Base-by-base conservation (phyloP, 2,113 vertebrate species). In the Takifugu bimaculatus region DNA sequence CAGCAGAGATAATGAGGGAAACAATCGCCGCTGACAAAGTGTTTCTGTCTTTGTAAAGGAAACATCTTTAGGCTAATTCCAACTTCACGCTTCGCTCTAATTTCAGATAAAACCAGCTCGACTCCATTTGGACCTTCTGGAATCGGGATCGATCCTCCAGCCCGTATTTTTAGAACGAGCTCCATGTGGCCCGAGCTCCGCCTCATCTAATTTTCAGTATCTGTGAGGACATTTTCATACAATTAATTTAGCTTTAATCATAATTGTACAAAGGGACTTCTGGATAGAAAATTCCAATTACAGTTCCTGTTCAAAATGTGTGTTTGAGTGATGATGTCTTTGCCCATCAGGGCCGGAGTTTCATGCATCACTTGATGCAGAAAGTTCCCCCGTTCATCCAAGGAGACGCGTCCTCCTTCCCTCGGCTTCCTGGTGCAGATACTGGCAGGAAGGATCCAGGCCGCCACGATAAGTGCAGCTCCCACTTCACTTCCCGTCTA, bases 41-140 rank as follows among this genome's bases (percentile, higher is more conserved):
- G 88, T 92, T 92, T 93, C 90, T 92, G 88, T 91, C 92, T 93
- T 93, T 92, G 89, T 92, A 92, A 93, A 93, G 90, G 91, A 93
- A 94, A 93, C 89, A 92, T 93, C 93, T 93, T 91, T 90, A 90
- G 90, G 93, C 86, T 91, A 94, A 93, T 93, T 92, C 92, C 92
- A 91, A 90, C 90, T 88, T 88, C 88, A 80, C 73, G 78, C 81
- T 89, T 84, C 85, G 77, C 67, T 88, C 84, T 90, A 85, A 91
- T 92, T 91, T 91, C 87, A 92, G 93, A 95, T 94, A 93, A 94
- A 94, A 92, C 93, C 87, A 94, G 94, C 93, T 93, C 90, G 52
- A 89, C 77, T 87, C 89, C 89, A 92, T 92, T 91, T 91, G 90
- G 89, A 90, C 90, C 85, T 88, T 20, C 20, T 20, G 28, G 59